Evolutionary conservation across 2,113 vertebrate species (phyloP).

Genomic region (Pygoscelis adeliae): DNA sequence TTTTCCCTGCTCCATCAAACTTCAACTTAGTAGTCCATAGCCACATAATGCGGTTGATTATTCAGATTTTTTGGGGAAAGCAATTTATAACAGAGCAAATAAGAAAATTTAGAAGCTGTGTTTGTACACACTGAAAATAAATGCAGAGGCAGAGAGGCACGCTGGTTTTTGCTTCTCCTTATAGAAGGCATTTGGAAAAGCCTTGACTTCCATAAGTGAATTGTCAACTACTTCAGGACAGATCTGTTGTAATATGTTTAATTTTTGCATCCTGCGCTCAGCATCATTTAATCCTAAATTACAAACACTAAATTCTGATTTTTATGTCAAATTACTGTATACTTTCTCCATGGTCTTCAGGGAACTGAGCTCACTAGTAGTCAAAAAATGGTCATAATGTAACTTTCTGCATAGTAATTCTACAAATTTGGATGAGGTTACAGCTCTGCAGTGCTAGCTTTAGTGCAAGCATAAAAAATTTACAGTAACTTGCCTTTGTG

Average conservation of each 20-base stretch:
- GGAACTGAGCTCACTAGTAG: not conserved
- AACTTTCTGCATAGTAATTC: not conserved
- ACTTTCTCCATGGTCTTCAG: not conserved
- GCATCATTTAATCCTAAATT: not conserved
- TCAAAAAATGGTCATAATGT: not conserved
- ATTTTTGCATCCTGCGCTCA: not conserved
- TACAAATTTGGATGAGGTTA: not conserved
- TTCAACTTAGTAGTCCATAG: not conserved
- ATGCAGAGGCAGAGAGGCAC: not conserved
- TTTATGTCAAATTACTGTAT: not conserved
- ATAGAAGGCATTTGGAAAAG: not conserved
- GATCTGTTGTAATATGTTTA: not conserved
- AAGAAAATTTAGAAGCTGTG: not conserved
- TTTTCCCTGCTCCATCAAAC: not conserved
- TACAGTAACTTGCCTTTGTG: not conserved
- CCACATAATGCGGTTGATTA: not conserved
- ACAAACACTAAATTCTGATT: not conserved
- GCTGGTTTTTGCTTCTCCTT: not conserved
- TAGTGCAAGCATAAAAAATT: not conserved
- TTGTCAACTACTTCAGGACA: not conserved
- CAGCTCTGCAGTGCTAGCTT: not conserved
- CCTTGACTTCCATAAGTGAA: not conserved
- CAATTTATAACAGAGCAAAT: not conserved
- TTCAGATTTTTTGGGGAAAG: accelerated
- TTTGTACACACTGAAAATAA: not conserved